phyloP scores from a whole-genome alignment of 2,888 invertebrate species.

The Epirrhoe alternata region DNA sequence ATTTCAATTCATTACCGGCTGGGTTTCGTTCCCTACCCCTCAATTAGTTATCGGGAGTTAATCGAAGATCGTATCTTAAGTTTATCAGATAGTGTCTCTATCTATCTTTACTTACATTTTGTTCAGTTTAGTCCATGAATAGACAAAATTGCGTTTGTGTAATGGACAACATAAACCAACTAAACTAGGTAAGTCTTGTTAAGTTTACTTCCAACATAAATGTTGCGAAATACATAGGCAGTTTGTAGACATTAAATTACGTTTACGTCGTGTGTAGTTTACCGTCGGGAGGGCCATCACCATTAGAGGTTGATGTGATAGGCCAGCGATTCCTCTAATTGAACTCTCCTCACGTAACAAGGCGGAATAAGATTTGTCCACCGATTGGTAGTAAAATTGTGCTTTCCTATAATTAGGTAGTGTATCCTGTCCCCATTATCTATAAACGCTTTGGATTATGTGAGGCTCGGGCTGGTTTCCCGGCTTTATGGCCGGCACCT shows the following conservation, averaged over 20 bases:
- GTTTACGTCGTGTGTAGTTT: conserved; percentile 27
- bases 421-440: conserved; percentile 56
- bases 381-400: conserved; percentile 51
- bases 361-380: conserved; percentile 51
- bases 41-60: conserved; percentile 1
- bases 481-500: conserved; percentile 55
- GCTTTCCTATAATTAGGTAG: conserved; percentile 55
- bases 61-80: conserved; percentile 1
- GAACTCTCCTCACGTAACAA: conserved; percentile 33
- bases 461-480: conserved; percentile 56
- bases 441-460: conserved; percentile 57
- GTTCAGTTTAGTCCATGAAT: no score
- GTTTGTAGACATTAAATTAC: conserved; percentile 29
- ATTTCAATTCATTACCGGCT: neutral
- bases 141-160: no score
- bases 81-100: neutral
- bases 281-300: conserved; percentile 27
- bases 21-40: neutral
- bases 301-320: conserved; percentile 25
- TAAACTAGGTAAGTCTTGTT: no score
- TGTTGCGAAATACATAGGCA: conserved; percentile 10
- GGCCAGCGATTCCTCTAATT: conserved; percentile 32
- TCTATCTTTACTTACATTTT: neutral
- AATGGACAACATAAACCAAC: no score
- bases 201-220: conserved; percentile 3